Evolutionary conservation across 2,888 invertebrate genomes (phyloP), one percentile per base, ranked within the genome.

Genomic region (Willowsia nigromaculata): DNA sequence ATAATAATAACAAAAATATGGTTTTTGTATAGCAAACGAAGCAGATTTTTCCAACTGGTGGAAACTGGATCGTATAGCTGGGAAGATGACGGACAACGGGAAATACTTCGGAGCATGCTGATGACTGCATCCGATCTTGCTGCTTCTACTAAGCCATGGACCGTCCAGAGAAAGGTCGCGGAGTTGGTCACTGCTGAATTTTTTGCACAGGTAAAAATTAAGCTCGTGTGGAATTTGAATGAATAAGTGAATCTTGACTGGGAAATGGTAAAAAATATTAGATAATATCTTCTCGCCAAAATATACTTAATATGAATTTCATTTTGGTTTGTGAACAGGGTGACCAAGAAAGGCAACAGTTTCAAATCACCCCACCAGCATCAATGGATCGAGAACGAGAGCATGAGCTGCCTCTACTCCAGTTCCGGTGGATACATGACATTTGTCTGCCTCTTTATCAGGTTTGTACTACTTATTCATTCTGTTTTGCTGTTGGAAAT

Each of bases 151-250:
- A 95, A 95, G 93, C 95, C 95, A 4, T 95, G 95, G 95, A 93
- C 94, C 80, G 94, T 95, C 18, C 95, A 95, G 92, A 94, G 94
- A 80, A 94, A 94, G 86, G 95, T 98, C n/a, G 98, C 98, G 1
- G 97, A 97, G 92, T 95, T 98, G 47, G 98, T 98, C 0, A 97
- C 97, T 91, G 97, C 97, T 0, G 98, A 98, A 94, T 98, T 98
- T 95, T 98, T 98, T 94, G 96, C 98, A 91, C 98, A 98, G 94
- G 93, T 92, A 89, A 78, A n/a, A n/a, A n/a, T 9, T 15, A 47
- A 7, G 15, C 13, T 47, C 18, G 9, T 25, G 27, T 30, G 43
- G 0, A 15, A 74, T 47, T 43, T 13, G 13, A 47, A 43, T n/a
- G 43, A 27, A 47, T 22, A 9, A 15, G n/a, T n/a, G n/a, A n/a